phyloP scores from a whole-genome alignment of 2,888 invertebrate genomes.

The Tetranychus piercei region DNA sequence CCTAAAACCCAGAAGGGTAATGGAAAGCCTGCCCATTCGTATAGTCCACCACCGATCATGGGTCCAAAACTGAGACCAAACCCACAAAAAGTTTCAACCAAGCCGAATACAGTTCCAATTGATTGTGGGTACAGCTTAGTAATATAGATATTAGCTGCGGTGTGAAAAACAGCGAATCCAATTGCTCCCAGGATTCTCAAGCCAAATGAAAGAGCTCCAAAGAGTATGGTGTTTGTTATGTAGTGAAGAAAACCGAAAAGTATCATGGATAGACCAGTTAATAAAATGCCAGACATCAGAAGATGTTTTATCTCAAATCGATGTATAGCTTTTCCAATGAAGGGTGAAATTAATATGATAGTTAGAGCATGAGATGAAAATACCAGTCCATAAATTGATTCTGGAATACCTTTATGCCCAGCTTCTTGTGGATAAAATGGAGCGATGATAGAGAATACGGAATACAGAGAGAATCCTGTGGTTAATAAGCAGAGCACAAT shows the following conservation, averaged over 20 bases:
- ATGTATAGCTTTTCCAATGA: conserved; percentile 46
- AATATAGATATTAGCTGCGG: conserved; percentile 54
- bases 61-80: conserved; percentile 50
- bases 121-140: conserved; percentile 44
- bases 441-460: conserved; percentile 43
- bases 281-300: conserved; percentile 50
- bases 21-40: conserved; percentile 60
- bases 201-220: conserved; percentile 49
- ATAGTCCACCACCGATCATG: conserved; percentile 54
- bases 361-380: conserved; percentile 57
- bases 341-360: conserved; percentile 44
- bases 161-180: conserved; percentile 56
- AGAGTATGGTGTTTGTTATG: conserved; percentile 43
- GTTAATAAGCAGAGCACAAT: neutral
- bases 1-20: conserved; percentile 58
- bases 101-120: conserved; percentile 53
- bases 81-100: conserved; percentile 58
- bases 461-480: conserved; percentile 3
- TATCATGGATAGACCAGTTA: conserved; percentile 51
- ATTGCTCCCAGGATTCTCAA: conserved; percentile 54
- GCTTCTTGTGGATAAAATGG: conserved; percentile 48
- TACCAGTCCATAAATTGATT: conserved; percentile 50
- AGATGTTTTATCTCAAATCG: conserved; percentile 49
- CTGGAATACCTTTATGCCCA: conserved; percentile 44
- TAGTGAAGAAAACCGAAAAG: conserved; percentile 46